Base-by-base conservation (phyloP, 2,113 vertebrate genomes). In the Riparia riparia region DNA sequence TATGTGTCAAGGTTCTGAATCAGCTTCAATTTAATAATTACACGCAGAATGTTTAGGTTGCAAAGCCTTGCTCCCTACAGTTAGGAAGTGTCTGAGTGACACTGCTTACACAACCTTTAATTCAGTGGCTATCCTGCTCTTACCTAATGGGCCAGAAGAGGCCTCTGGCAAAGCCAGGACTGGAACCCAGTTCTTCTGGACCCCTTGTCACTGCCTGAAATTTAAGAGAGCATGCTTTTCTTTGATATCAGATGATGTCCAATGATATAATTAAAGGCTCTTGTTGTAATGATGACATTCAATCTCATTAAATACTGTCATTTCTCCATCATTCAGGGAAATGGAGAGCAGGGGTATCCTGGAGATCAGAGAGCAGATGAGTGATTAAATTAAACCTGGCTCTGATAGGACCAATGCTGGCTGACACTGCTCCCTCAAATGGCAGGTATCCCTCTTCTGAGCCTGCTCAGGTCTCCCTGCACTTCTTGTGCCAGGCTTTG, bases 1-100 rank as follows among this genome's bases (percentile, higher is more conserved):
- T 49, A 18, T 71, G 22, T 90, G 68, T 73, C 76, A 74, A 86
- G 51, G 51, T 78, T 96, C 93, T 95, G 93, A 89, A 94, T 94
- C 71, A 74, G 82, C 51, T 29, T 68, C 64, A 64, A 71, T 93
- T 86, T 73, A 74, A 32, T 92, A 86, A 78, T 66, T 68, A n/a
- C 41, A 78, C 3, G 1, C 28, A 12, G 42, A 82, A 25, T 47
- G 78, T 95, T 84, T 39, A 73, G 56, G 64, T 70, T 93, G 87
- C 85, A 82, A 66, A 80, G 79, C 45, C 68, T 68, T 1, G 4
- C 64, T 93, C 70, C 66, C 54, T 74, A 0, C 82, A 81, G 92
- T 74, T 95, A 57, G 69, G 93, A 93, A 93, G 82, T 74, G 68
- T 78, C 69, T 83, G 79, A 86, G 80, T 76, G 80, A 11, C 3